These are phyloP conservation scores for Drosophila pruinosa DNA, from an alignment of 1,140 invertebrate genomes.

Conservation along the genomic window DNA sequence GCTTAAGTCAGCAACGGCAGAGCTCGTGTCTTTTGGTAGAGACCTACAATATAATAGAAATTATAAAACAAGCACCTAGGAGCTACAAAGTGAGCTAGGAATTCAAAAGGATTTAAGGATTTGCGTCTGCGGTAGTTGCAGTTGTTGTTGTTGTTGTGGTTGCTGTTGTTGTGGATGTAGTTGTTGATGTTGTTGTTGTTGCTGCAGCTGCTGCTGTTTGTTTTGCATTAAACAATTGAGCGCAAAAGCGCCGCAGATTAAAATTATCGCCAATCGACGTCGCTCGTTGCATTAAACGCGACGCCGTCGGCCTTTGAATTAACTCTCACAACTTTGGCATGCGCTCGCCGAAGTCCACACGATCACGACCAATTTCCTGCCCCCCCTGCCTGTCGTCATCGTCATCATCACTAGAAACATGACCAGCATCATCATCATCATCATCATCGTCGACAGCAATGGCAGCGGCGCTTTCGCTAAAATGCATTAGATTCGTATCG, in stretches of 20 bases:
- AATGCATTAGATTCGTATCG: slow-evolving; percentile 89
- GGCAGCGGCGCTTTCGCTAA: slow-evolving; percentile 84
- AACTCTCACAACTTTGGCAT: slow-evolving; percentile 76
- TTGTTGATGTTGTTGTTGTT: slow-evolving; percentile 14
- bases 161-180: not conserved
- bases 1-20: slow-evolving; percentile 21
- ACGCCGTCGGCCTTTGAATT: slow-evolving; percentile 54
- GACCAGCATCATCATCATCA: not conserved
- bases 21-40: slow-evolving; percentile 13
- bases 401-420: not conserved
- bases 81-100: not conserved
- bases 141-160: not conserved
- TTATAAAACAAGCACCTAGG: slow-evolving; percentile 28
- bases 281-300: slow-evolving; percentile 24
- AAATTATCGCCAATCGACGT: slow-evolving; percentile 54
- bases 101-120: slow-evolving; percentile 3
- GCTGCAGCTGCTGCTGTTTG: not conserved
- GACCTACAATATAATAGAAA: slow-evolving; percentile 25
- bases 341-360: not conserved
- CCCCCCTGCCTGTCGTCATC: not conserved
- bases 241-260: slow-evolving; percentile 65
- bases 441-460: slow-evolving; percentile 86
- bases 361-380: not conserved
- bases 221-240: slow-evolving; percentile 50
- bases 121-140: not conserved